Evolutionary conservation across 1,140 invertebrate species (phyloP), one percentile per base, ranked within the genome.

Genomic region (Asobara japonica): DNA sequence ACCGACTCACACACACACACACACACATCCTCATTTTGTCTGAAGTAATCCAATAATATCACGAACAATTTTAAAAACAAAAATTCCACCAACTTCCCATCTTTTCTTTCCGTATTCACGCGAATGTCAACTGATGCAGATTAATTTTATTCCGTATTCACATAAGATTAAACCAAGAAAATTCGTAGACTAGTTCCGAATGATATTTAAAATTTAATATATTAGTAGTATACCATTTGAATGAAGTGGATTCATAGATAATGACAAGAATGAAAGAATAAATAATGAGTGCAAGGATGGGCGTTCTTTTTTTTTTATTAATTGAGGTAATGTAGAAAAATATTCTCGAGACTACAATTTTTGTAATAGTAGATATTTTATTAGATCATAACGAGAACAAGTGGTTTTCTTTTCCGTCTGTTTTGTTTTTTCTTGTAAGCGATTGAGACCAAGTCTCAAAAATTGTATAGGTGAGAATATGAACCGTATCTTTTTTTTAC

Each of bases 191-290:
- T 74, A 77, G 71, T 75, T 73, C 33, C 74, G 72, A 76, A 78
- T 72, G 74, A 72, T 77, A 76, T 76, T 74, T 73, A 76, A 77
- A 75, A 77, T 74, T 77, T 69, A 74, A 76, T 74, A 76, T 74
- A 77, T 74, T 76, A 64, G 74, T 78, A 76, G 77, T 68, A 62
- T 74, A 74, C 74, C 77, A 69, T 72, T 76, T 68, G 51, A 64
- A 69, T 45, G 66, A n/a, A 48, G 8, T 16, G n/a, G 25, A 22
- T 38, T 30, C 11, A 66, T 41, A 29, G 10, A 64, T 61, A 36
- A 45, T 70, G 72, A 77, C 61, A 41, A 56, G n/a, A 66, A 36
- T 22, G 16, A 70, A 56, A 70, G 38, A 41, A 61, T 64, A 38
- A 68, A 36, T 22, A 48, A 68, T 11, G 60, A 64, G 8, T 36